phyloP scores from a whole-genome alignment of 2,888 invertebrate genomes.

The Orchestes rusci region DNA sequence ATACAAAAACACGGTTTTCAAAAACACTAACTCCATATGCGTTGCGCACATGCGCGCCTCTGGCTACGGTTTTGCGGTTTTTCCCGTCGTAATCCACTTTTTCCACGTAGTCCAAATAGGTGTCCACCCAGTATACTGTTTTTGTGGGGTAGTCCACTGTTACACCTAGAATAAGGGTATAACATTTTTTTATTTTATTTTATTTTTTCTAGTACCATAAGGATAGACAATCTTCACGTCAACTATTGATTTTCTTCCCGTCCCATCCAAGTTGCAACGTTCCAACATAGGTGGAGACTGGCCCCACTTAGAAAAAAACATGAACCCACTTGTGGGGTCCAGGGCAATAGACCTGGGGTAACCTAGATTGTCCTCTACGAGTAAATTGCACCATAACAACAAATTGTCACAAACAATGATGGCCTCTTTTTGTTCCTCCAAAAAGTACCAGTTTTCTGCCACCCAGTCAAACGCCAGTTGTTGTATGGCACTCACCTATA shows the following conservation, averaged over 20 bases:
- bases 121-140: constrained; percentile 74
- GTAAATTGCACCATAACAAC: constrained; percentile 59
- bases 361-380: constrained; percentile 59
- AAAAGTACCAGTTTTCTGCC: constrained; percentile 78
- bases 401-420: constrained; percentile 36
- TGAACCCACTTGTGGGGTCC: constrained; percentile 66
- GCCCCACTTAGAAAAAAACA: constrained; percentile 77
- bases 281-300: constrained; percentile 55
- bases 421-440: constrained; percentile 44
- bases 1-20: constrained; percentile 63
- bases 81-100: constrained; percentile 69
- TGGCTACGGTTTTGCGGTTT: constrained; percentile 54
- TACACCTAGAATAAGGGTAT: constrained; percentile 41
- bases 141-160: constrained; percentile 64
- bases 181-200: background rate
- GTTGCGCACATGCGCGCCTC: constrained; percentile 52
- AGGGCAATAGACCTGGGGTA: constrained; percentile 61
- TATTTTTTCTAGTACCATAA: constrained; percentile 39
- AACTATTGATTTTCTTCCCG: constrained; percentile 54
- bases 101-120: constrained; percentile 72
- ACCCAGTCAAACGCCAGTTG: constrained; percentile 80
- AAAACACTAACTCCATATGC: constrained; percentile 67
- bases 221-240: constrained; percentile 69
- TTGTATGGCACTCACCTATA: constrained; percentile 57
- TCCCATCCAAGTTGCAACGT: constrained; percentile 59